Conservation (phyloP, 2,113 vertebrate genomes). For the Cheilinus undulatus region DNA sequence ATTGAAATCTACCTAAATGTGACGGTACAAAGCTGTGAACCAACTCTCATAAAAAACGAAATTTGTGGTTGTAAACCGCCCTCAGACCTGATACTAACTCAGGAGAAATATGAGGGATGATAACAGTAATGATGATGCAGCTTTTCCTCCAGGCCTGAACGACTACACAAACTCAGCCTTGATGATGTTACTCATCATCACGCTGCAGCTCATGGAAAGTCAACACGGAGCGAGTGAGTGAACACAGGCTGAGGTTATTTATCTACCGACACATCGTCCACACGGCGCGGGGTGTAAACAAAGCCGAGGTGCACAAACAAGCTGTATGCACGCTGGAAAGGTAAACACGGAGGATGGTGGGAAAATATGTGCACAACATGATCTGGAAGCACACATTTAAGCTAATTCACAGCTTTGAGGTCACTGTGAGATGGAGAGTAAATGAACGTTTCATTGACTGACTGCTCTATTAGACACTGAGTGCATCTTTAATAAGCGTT, state of each 20-base stretch:
- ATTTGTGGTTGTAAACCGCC: no score
- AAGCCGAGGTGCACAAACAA: neutral
- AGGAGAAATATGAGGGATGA: neutral
- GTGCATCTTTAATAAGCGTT: no score
- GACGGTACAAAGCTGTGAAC: no score
- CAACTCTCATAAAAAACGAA: no score
- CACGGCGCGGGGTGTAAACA: constrained; percentile 7
- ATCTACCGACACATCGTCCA: neutral
- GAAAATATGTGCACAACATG: neutral
- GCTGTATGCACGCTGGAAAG: neutral
- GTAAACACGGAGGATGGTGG: neutral
- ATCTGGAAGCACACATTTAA: neutral
- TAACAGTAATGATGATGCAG: constrained; percentile 27
- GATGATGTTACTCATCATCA: constrained; percentile 9
- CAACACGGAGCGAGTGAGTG: constrained; percentile 1
- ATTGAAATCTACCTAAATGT: no score
- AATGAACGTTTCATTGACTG: no score
- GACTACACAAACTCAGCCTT: neutral
- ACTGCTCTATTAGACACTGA: no score
- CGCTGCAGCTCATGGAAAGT: neutral
- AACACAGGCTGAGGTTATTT: constrained; percentile 2
- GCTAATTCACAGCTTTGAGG: neutral
- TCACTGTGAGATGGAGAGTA: no score
- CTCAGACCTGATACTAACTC: neutral
- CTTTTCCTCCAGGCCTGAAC: constrained; percentile 12